Base-by-base conservation (phyloP, 2,113 vertebrate genomes). In the Eulemur rufifrons region DNA sequence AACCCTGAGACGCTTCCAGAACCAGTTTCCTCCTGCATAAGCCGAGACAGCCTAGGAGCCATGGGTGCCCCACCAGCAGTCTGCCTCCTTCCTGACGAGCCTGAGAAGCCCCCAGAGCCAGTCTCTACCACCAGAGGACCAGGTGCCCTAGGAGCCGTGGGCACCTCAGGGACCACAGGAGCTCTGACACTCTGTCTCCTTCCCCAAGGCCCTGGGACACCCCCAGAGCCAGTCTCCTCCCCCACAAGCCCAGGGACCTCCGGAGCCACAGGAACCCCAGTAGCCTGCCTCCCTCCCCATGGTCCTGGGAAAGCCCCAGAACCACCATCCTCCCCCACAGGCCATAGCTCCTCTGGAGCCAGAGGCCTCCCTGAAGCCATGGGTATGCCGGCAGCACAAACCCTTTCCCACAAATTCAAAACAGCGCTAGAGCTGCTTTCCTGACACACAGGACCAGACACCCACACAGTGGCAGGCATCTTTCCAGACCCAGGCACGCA, bases 181-280 rank as follows among this genome's bases (percentile, higher is more conserved):
- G 84, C 21, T 23, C 81, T 63, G 32, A 87, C 11, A 66, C 47
- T 54, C 59, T 85, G 93, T 59, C 91, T 96, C 86, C 68, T 86
- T 78, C 47, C 93, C 89, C 56, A 61, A 2, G 64, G 88, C 34
- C 45, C 34, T 6, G 39, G 73, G 34, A 85, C 25, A 54, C 34
- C 34, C 42, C 39, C 77, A 29, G 86, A 34, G 50, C 56, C 54
- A 45, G 21, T 34, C 63, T 77, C 27, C 8, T 85, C 73, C 45
- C 34, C 76, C 0, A 59, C 1, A 88, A 78, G 86, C 9, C 78
- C 81, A 11, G 56, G 78, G 2, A 61, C 82, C 56, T 91, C 86
- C 18, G 96, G 45, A 29, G 61, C 77, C 78, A 93, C 2, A 0
- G 81, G 64, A 32, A 69, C 34, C 29, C 74, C 45, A 1, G 29